Base-by-base conservation (phyloP, 2,888 invertebrate genomes). In the Lepidocyrtinus sp. region DNA sequence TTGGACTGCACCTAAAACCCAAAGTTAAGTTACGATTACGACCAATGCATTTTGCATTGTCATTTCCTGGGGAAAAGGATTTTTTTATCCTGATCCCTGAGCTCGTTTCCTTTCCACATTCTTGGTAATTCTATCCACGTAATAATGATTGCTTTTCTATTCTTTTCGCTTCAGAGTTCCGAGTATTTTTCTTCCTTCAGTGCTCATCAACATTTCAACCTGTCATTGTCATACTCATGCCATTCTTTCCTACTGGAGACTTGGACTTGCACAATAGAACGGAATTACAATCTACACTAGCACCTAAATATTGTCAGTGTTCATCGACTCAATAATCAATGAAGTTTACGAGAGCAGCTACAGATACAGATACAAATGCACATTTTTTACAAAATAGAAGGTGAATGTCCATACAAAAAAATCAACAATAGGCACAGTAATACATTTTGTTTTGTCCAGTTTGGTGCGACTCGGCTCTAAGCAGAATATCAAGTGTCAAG, bases 401-500 rank as follows among this genome's bases (percentile, higher is more conserved):
- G 36, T 36, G 36, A 36, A 36, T 36, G 36, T 7, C 36, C 36
- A 36, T 36, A 36, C 36, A 12, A 36, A 36, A 5, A 36, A 36
- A 36, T 12, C n/a, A n/a, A 36, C 36, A 12, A 36, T 36, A 36
- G 36, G 36, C 5, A n/a, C n/a, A n/a, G n/a, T n/a, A n/a, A n/a
- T n/a, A n/a, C n/a, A n/a, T n/a, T n/a, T n/a, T n/a, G n/a, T n/a
- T n/a, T n/a, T n/a, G n/a, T n/a, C n/a, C n/a, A n/a, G n/a, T n/a
- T n/a, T n/a, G n/a, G n/a, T n/a, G n/a, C n/a, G n/a, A n/a, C n/a
- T n/a, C n/a, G n/a, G n/a, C 36, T 7, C 36, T 36, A 63, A 63
- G n/a, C 21, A 21, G 61, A 71, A 25, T 71, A 71, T 71, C 71
- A 71, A 71, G 26, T 71, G 61, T 71, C 71, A 71, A 61, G 62